These are phyloP conservation scores for Pocillopora damicornis DNA, from an alignment of 64 coral and sea anemone species.

Conservation along the genomic window DNA sequence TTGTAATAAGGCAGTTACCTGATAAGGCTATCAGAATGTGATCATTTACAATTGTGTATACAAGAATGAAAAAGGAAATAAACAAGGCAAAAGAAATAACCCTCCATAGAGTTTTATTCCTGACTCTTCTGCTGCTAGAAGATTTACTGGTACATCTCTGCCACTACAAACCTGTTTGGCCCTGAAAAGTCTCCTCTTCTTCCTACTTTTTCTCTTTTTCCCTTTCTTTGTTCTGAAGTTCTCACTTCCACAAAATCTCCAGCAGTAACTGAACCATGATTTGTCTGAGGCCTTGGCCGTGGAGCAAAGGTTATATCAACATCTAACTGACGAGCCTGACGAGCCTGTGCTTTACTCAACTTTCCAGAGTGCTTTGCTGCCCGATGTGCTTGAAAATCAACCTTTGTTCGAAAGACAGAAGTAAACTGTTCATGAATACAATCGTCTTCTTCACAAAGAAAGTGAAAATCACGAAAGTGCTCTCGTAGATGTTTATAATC, in stretches of 20 bases:
- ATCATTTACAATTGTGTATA: background rate
- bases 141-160: background rate
- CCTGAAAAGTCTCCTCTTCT: conserved; percentile 2
- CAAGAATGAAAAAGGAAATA: background rate
- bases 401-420: conserved; percentile 82
- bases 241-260: conserved; percentile 70
- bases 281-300: conserved; percentile 25
- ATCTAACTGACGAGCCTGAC: conserved; percentile 88
- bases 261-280: conserved; percentile 41
- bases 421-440: conserved; percentile 81
- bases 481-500: conserved; percentile 68
- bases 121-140: too few species aligned
- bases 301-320: conserved; percentile 74
- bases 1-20: too few species aligned
- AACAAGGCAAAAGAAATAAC: too few species aligned
- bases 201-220: conserved; percentile 40
- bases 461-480: conserved; percentile 77
- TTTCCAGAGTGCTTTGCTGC: conserved; percentile 73
- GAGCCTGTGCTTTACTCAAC: conserved; percentile 88
- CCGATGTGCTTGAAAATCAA: conserved; percentile 93
- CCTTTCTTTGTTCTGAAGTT: conserved; percentile 38
- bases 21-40: too few species aligned
- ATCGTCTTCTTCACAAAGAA: conserved; percentile 91
- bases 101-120: too few species aligned
- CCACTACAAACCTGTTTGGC: background rate